Conservation (phyloP, 2,113 vertebrate genomes). For the Daphoenositta chrysoptera region DNA sequence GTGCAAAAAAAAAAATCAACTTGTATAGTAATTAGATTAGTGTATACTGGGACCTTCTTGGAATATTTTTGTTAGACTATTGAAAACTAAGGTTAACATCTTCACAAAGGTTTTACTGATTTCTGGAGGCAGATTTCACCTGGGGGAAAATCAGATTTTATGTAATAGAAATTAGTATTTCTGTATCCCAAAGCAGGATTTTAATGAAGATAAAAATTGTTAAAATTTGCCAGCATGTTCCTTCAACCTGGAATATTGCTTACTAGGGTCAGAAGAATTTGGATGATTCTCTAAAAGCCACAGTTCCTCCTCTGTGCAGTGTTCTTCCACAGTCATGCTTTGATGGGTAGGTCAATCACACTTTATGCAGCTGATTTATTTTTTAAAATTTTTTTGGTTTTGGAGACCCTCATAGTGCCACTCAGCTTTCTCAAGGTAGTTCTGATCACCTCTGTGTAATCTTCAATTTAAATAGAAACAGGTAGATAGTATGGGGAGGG, state of each 20-base stretch:
- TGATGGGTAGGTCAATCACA: neutral
- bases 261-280: neutral
- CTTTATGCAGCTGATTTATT: neutral
- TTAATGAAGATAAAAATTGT: neutral
- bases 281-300: neutral
- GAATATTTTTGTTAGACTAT: neutral
- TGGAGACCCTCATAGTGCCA: neutral
- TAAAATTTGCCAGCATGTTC: neutral
- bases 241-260: neutral
- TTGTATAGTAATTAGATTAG: neutral
- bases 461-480: neutral
- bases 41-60: neutral
- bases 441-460: neutral
- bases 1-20: neutral
- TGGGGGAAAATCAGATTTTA: neutral
- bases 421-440: neutral
- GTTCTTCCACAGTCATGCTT: neutral
- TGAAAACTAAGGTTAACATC: neutral
- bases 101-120: neutral
- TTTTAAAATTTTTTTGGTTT: neutral
- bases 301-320: neutral
- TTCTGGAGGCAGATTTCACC: neutral
- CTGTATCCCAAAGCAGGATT: neutral
- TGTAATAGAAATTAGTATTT: neutral
- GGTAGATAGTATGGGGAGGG: neutral